phyloP scores from a whole-genome alignment of 2,113 vertebrate species.

The Bos javanicus region DNA sequence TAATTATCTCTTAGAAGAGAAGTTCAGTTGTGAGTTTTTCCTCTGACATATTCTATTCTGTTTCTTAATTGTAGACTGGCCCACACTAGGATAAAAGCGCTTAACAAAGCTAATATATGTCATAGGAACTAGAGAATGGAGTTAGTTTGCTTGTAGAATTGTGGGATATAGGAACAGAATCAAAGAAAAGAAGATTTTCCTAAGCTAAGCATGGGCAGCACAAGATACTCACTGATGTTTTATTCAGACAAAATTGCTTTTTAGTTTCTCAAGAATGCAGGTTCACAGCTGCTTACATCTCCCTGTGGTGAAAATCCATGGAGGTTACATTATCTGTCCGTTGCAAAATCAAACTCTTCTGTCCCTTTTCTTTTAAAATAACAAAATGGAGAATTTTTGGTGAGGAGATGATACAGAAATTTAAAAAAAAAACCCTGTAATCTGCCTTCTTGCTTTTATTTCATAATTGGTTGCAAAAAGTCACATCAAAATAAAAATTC shows the following conservation, averaged over 20 bases:
- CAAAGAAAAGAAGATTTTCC: background rate
- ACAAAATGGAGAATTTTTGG: background rate
- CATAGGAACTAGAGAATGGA: background rate
- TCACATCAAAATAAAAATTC: background rate
- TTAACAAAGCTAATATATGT: background rate
- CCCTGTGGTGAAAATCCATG: background rate
- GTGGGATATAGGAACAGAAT: background rate
- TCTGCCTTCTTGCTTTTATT: background rate
- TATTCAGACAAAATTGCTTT: background rate
- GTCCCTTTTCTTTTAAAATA: background rate
- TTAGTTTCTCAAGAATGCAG: background rate
- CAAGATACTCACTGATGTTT: background rate
- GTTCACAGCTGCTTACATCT: background rate
- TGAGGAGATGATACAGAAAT: background rate
- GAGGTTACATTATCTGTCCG: background rate
- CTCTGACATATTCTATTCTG: background rate
- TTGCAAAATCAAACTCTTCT: background rate
- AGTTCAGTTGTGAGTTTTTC: background rate
- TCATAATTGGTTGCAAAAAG: background rate
- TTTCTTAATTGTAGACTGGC: background rate
- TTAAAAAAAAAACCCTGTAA: background rate
- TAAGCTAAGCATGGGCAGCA: background rate
- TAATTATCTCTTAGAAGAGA: slow-evolving; percentile 23
- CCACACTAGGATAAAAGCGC: background rate
- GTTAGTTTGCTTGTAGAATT: background rate